Evolutionary conservation across 2,113 vertebrate species (phyloP), one percentile per base, ranked within the genome.

Genomic region (Corynorhinus townsendii): DNA sequence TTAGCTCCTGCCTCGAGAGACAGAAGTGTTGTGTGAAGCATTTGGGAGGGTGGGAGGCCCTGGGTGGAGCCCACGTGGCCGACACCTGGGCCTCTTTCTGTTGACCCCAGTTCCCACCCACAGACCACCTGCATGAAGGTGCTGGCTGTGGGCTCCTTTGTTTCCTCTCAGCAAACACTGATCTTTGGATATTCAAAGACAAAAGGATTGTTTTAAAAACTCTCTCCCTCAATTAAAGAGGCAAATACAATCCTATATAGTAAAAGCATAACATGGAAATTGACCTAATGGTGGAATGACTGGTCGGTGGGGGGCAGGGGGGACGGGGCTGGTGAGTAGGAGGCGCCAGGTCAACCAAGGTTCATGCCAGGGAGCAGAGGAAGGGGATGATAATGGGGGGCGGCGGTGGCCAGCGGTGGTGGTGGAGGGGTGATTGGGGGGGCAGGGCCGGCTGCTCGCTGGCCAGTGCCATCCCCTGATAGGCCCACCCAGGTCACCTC

Each of bases 151-250:
- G 35, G 15, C 11, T 47, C 10, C 62, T 91, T 73, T 73, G 33
- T 84, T 93, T 93, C 15, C 49, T 86, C 86, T 94, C 80, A 84
- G 14, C 52, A 93, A 89, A 68, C 14, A 40, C 33, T 56, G 66
- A 38, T 69, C n/a, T 85, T 62, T 84, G 49, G 45, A 19, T n/a
- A 49, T 87, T 76, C 30, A 72, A 77, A 73, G 79, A 93, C 38
- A 76, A 76, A 90, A 35, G n/a, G 7, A n/a, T 8, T n/a, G 15
- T 62, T 62, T 62, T 62, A 68, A n/a, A 33, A 68, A 68, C 30
- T 33, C 16, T 54, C 56, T 86, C 33, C 33, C 66, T 82, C 6
- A 81, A 69, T 76, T 91, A 30, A 54, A 91, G 90, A 90, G 81
- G 45, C 35, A 87, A 84, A 30, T 30, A 19, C 35, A 59, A 14